Evolutionary conservation across 2,888 invertebrate species (phyloP), one percentile per base, ranked within the genome.

Genomic region (Machimus rusticus): DNA sequence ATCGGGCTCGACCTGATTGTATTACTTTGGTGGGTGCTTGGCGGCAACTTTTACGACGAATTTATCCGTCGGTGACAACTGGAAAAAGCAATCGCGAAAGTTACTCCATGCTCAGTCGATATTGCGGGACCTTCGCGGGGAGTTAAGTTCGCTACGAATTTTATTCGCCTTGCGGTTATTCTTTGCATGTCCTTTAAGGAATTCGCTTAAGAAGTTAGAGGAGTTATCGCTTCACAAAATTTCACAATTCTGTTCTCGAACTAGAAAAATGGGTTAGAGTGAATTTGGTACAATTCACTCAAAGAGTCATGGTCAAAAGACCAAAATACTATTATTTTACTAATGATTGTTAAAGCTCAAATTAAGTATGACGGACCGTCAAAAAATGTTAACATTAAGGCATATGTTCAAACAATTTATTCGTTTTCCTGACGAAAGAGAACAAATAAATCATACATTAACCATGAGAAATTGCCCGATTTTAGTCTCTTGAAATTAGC

Each of bases 1-100:
- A 84, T 19, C 57, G 66, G 82, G 57, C 66, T 82, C 57, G 82
- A 34, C 57, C 31, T 84, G 82, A 84, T 66, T 84, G 34, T 84
- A 66, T 84, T 37, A 39, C 82, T 84, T 66, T 6, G 8, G 57
- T 39, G 37, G 66, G 66, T 66, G 66, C 66, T 84, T 66, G 57
- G 55, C 81, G 46, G 66, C 82, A 66, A 81, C 34, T 66, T 84
- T 66, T 57, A 84, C 19, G 23, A 84, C 19, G 31, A 66, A 84
- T 66, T 84, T 84, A 66, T 84, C 55, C 66, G 23, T 31, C 31
- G 31, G 66, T 84, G 37, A 66, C 82, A 66, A 66, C 66, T 66
- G 28, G 66, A 66, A 66, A 66, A 66, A 66, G 66, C 66, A 66
- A 66, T 66, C 8, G 66, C 66, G 66, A 66, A 66, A 66, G 66